phyloP scores from a whole-genome alignment of 2,113 vertebrate species.

The Elanoides forficatus region DNA sequence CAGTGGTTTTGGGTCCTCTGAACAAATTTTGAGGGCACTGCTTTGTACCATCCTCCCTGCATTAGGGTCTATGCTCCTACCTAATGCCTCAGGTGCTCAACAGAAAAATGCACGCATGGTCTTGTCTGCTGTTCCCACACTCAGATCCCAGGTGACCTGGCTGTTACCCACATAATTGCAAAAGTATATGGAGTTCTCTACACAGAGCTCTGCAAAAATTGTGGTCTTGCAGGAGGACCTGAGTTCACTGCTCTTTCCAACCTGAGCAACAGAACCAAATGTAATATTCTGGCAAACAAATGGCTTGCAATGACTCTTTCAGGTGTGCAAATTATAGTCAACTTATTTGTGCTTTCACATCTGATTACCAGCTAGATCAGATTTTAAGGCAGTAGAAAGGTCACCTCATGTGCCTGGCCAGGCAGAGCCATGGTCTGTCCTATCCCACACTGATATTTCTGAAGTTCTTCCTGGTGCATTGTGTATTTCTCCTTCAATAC shows the following conservation, averaged over 20 bases:
- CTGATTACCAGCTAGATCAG: neutral
- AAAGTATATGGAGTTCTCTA: neutral
- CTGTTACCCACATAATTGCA: neutral
- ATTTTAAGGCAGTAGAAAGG: neutral
- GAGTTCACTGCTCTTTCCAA: neutral
- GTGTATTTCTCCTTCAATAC: neutral
- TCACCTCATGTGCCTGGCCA: neutral
- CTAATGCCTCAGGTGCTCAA: neutral
- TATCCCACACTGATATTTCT: neutral
- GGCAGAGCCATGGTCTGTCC: neutral
- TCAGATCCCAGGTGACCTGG: neutral
- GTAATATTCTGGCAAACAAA: neutral
- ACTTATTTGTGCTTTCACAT: rapidly evolving
- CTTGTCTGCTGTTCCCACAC: neutral
- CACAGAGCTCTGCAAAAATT: neutral
- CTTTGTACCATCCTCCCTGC: neutral
- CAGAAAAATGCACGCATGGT: neutral
- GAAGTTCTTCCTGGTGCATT: neutral
- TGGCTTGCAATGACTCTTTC: neutral
- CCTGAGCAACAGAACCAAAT: neutral
- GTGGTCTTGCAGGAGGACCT: neutral
- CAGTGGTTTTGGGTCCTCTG: neutral
- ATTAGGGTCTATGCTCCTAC: neutral
- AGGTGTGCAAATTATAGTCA: neutral
- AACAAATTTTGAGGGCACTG: neutral